phyloP scores from a whole-genome alignment of 1,140 invertebrate genomes.

The Adelges cooleyi region DNA sequence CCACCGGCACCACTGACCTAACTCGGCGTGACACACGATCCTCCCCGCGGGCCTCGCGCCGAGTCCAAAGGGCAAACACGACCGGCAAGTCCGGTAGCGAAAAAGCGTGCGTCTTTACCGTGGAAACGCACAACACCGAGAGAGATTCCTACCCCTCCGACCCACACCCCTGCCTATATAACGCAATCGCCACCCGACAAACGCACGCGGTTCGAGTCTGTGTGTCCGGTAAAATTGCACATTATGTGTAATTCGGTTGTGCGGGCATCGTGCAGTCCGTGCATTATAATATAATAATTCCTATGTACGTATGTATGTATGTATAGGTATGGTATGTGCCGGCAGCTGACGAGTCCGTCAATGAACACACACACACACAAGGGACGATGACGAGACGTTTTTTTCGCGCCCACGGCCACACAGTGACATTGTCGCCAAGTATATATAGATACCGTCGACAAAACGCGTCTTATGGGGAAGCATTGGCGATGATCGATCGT shows the following conservation, averaged over 20 bases:
- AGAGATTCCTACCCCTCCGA: too few relatives aligned
- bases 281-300: too few relatives aligned
- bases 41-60: neutral
- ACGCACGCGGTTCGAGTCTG: too few relatives aligned
- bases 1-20: neutral
- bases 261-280: too few relatives aligned
- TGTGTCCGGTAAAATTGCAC: too few relatives aligned
- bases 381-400: constrained; percentile 16
- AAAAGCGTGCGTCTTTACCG: neutral
- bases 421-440: too few relatives aligned
- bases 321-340: neutral
- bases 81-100: constrained; percentile 18
- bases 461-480: constrained; percentile 17
- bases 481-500: constrained; percentile 24
- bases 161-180: too few relatives aligned
- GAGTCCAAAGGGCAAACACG: constrained; percentile 16
- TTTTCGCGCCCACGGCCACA: neutral
- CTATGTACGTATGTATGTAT: too few relatives aligned
- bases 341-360: constrained; percentile 6
- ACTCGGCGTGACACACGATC: constrained; percentile 24
- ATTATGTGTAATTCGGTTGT: too few relatives aligned
- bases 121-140: too few relatives aligned
- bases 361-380: too few relatives aligned
- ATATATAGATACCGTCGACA: neutral
- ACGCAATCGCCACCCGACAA: too few relatives aligned